These are phyloP conservation scores for Sesia bembeciformis DNA, from an alignment of 2,888 invertebrate species.

Conservation along the genomic window DNA sequence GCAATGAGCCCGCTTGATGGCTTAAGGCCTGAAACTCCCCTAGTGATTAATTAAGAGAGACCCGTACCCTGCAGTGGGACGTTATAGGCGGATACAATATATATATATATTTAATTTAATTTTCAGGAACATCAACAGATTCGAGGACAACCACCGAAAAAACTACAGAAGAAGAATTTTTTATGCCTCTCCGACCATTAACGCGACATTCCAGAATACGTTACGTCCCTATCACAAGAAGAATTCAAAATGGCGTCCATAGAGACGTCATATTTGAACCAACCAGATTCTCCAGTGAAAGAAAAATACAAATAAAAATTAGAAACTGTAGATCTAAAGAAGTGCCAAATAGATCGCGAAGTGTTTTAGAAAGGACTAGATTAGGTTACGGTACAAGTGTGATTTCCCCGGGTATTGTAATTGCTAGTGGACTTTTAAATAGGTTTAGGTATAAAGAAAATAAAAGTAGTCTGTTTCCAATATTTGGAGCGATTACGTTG, in stretches of 20 bases:
- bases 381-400: neutral
- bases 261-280: constrained; percentile 47
- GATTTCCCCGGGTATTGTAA: constrained; percentile 19
- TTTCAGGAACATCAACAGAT: constrained; percentile 24
- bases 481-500: constrained; percentile 52
- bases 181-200: constrained; percentile 30
- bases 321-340: constrained; percentile 43
- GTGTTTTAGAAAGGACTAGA: constrained; percentile 14
- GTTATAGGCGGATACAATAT: neutral
- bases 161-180: constrained; percentile 38
- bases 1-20: too few relatives aligned
- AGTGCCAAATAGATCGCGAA: constrained; percentile 6
- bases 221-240: constrained; percentile 21
- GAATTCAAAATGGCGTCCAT: constrained; percentile 21
- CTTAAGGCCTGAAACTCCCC: too few relatives aligned
- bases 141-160: constrained; percentile 26
- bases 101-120: neutral
- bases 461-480: constrained; percentile 42
- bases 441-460: constrained; percentile 59
- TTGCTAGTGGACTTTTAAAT: constrained; percentile 50
- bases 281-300: constrained; percentile 28
- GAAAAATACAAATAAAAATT: constrained; percentile 38
- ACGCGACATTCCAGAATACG: constrained; percentile 37
- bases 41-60: too few relatives aligned
- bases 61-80: too few relatives aligned